Conservation (phyloP, 2,888 invertebrate genomes). For the Mongoloraphidia duomilia region DNA sequence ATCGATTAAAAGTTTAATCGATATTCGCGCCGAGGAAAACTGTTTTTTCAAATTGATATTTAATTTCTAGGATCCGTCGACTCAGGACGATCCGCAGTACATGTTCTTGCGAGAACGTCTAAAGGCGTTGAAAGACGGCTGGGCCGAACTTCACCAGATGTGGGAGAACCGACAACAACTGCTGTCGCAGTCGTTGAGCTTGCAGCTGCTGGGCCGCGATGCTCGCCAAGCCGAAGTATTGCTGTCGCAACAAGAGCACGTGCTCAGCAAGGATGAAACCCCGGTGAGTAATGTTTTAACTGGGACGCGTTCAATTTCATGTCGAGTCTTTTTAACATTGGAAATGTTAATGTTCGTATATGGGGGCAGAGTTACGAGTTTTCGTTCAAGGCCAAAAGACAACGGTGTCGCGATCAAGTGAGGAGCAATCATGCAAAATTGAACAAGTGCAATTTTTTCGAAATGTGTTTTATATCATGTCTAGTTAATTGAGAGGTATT, state of each 20-base stretch:
- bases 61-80: slow-evolving; percentile 48
- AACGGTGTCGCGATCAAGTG: no score
- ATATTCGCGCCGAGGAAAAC: not conserved
- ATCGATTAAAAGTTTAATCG: not conserved
- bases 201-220: slow-evolving; percentile 91
- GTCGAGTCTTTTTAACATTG: no score
- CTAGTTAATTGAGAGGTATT: no score
- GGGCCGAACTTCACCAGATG: slow-evolving; percentile 99
- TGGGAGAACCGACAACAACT: slow-evolving; percentile 97
- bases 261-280: slow-evolving; percentile 90
- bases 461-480: no score
- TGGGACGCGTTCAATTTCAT: no score
- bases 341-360: no score
- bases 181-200: slow-evolving; percentile 85
- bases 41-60: not conserved
- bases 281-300: slow-evolving; percentile 45
- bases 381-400: no score
- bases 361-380: no score
- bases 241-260: slow-evolving; percentile 95
- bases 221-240: slow-evolving; percentile 95
- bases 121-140: slow-evolving; percentile 95
- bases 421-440: no score
- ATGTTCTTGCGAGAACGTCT: slow-evolving; percentile 98
- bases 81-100: slow-evolving; percentile 96
- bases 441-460: no score